These are phyloP conservation scores for Labeo calbasu DNA, from an alignment of 2,797 vertebrate species.

Conservation along the genomic window DNA sequence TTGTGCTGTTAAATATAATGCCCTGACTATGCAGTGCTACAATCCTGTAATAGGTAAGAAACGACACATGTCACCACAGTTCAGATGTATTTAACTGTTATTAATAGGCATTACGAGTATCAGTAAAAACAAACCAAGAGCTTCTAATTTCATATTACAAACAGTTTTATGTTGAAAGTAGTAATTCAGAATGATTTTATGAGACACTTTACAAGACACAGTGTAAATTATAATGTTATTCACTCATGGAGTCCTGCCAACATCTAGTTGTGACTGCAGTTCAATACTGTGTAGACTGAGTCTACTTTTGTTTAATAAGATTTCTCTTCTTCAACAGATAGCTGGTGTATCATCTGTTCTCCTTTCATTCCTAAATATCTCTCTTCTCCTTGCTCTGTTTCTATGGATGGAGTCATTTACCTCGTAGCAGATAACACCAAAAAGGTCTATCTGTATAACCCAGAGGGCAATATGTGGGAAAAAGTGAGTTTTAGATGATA, in stretches of 20 bases:
- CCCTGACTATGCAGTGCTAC: slow-evolving; percentile 95
- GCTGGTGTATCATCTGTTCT: slow-evolving; percentile 88
- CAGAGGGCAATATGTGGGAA: slow-evolving; percentile 93
- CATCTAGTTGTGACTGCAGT: not conserved
- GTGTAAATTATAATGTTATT: slow-evolving; percentile 15
- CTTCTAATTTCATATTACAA: not conserved
- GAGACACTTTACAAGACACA: not conserved
- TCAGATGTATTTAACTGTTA: slow-evolving; percentile 9
- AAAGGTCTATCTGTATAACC: slow-evolving; percentile 90
- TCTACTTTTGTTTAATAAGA: not conserved
- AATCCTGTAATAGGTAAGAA: slow-evolving; percentile 91
- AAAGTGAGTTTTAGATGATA: slow-evolving; percentile 78
- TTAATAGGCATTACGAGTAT: not conserved
- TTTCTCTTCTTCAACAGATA: slow-evolving; percentile 75
- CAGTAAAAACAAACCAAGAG: not conserved
- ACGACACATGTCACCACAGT: not conserved
- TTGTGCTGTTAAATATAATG: slow-evolving; percentile 94
- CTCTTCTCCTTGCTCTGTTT: slow-evolving; percentile 90
- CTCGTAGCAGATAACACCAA: slow-evolving; percentile 97
- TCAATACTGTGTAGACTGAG: not conserved
- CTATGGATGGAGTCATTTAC: slow-evolving; percentile 86
- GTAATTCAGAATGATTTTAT: not conserved
- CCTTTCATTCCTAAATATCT: slow-evolving; percentile 98
- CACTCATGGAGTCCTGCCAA: not conserved
- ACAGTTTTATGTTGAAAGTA: not conserved